Evolutionary conservation across 2,113 vertebrate species (phyloP).

Genomic region (Acrocephalus kingi): DNA sequence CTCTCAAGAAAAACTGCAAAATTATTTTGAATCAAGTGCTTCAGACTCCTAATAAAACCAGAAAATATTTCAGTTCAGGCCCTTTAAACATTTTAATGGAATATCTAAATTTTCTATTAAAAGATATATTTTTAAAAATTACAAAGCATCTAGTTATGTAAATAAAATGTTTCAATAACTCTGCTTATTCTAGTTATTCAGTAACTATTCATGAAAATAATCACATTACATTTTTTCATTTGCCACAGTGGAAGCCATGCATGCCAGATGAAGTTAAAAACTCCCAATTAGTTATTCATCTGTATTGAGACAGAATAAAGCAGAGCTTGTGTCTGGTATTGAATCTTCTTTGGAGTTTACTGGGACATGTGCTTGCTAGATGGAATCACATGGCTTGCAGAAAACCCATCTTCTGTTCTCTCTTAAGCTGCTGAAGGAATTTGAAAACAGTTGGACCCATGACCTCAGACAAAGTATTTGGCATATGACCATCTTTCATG

Average conservation of each 20-base stretch:
- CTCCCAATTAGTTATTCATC: background rate
- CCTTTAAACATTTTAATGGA: background rate
- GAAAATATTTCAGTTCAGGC: background rate
- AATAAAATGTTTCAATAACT: background rate
- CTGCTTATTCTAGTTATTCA: background rate
- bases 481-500: background rate
- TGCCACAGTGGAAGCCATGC: background rate
- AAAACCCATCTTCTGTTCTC: background rate
- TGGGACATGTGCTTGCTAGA: background rate
- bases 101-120: background rate
- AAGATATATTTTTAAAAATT: rapidly evolving
- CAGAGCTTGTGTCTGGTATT: background rate
- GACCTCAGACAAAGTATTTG: background rate
- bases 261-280: background rate
- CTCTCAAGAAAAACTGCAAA: background rate
- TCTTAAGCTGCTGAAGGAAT: background rate
- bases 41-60: background rate
- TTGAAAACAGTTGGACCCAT: background rate
- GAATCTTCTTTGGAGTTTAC: background rate
- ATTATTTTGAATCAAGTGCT: background rate
- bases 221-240: background rate
- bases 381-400: background rate
- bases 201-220: background rate
- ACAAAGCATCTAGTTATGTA: background rate
- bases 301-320: background rate